phyloP scores from a whole-genome alignment of 2,797 vertebrate genomes.

The Sebastes vulpes region DNA sequence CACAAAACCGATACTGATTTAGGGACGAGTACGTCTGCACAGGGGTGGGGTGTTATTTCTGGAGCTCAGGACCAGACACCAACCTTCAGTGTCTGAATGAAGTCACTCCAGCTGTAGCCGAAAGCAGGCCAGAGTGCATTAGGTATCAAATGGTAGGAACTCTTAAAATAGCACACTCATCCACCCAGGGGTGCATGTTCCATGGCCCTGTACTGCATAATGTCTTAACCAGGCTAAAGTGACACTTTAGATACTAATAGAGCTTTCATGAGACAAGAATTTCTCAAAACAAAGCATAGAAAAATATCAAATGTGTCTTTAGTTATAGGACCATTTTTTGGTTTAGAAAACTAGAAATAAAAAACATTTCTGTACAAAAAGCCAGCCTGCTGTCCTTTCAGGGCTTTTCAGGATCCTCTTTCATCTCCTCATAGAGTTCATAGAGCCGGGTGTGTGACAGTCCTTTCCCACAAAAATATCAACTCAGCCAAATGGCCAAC shows the following conservation, averaged over 20 bases:
- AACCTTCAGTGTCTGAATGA: conserved; percentile 52
- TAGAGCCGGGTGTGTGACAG: neutral
- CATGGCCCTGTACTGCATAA: neutral
- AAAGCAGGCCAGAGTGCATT: conserved; percentile 62
- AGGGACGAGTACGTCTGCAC: conserved; percentile 39
- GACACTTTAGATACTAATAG: neutral
- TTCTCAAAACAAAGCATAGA: neutral
- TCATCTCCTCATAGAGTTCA: conserved; percentile 6
- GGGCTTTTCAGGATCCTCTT: conserved; percentile 4
- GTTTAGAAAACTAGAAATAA: neutral
- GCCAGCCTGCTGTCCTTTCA: neutral
- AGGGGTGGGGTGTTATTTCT: conserved; percentile 63
- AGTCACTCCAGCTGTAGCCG: conserved; percentile 61
- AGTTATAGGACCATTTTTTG: neutral
- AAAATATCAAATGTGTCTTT: neutral
- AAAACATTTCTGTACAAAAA: neutral
- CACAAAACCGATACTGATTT: conserved; percentile 52
- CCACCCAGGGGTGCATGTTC: conserved; percentile 20
- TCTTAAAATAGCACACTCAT: conserved; percentile 59
- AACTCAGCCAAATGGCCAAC: conserved; percentile 16
- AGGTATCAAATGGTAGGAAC: conserved; percentile 59
- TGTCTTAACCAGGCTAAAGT: neutral
- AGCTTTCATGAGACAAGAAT: neutral
- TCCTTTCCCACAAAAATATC: conserved; percentile 30
- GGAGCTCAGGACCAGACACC: conserved; percentile 38